Conservation (phyloP, 2,888 invertebrate species). For the Cryptus armator region DNA sequence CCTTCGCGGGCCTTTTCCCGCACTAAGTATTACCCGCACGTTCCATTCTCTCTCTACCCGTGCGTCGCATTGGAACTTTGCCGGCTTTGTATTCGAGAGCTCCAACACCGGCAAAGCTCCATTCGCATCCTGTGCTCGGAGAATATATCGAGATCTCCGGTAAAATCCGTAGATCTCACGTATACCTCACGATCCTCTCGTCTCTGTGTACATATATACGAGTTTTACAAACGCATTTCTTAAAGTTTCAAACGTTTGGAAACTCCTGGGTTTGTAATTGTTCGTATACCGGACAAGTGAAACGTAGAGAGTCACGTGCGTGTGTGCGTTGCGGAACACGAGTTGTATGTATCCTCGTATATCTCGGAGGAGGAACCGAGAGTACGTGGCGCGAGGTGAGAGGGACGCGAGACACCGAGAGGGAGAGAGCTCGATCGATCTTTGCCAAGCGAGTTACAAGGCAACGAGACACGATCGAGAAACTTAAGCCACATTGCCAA, state of each 20-base stretch:
- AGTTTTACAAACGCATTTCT: slow-evolving; percentile 36
- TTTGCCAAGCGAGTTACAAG: slow-evolving; percentile 27
- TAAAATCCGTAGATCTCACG: slow-evolving; percentile 45
- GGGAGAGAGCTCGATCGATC: slow-evolving; percentile 45
- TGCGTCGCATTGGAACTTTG: background rate
- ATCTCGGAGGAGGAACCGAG: slow-evolving; percentile 25
- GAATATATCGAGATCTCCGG: background rate
- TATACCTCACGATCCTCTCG: slow-evolving; percentile 12
- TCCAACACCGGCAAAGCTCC: background rate
- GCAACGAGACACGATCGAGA: slow-evolving; percentile 36
- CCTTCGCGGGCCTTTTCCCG: slow-evolving; percentile 71
- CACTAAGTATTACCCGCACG: slow-evolving; percentile 69
- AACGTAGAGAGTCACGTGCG: background rate
- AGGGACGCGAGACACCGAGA: slow-evolving; percentile 22
- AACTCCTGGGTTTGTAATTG: slow-evolving; percentile 38
- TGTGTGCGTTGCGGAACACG: slow-evolving; percentile 42
- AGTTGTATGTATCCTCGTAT: slow-evolving; percentile 16
- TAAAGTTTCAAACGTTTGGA: slow-evolving; percentile 26
- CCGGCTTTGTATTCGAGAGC: slow-evolving; percentile 9
- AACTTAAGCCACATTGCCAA: slow-evolving; percentile 21
- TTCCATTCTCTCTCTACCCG: slow-evolving; percentile 34
- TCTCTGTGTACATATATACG: slow-evolving; percentile 30
- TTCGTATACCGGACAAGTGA: background rate
- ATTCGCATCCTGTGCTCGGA: slow-evolving; percentile 19
- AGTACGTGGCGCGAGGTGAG: slow-evolving; percentile 33